Base-by-base conservation (phyloP, 1,140 invertebrate genomes). In the Aphis gossypii region DNA sequence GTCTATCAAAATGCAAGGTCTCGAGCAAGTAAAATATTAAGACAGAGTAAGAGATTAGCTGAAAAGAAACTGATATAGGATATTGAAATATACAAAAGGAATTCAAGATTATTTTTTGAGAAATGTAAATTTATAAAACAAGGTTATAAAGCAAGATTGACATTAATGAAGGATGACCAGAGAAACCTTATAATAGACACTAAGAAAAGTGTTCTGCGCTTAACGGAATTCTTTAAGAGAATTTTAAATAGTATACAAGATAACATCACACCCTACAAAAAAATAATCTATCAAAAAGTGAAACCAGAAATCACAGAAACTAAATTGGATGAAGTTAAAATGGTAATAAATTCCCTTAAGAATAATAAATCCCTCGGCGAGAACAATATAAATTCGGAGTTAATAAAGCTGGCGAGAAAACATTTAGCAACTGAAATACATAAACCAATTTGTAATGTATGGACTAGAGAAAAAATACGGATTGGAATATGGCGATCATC, bases 11-110 rank as follows among this genome's bases (percentile, higher is more conserved):
- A 56, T 35, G 35, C 88, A 56, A 90, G 88, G 35, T 41, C 20
- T 51, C 54, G 56, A 56, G 44, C 88, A 51, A 56, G 88, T 89
- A 89, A 89, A 89, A 89, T 89, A 89, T 89, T 89, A 35, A 51
- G 48, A 54, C 87, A 89, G 48, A 89, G 14, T 90, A 90, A 90
- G 20, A 56, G 35, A 90, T 54, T 56, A 89, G 23, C n/a, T 1
- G 30, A 90, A 90, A 90, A 90, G 35, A 90, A 90, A 56, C 21
- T 56, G 5, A 88, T 44, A 23, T 4, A 84, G 20, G 38, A 84
- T 23, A 84, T 88, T 5, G 86, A 88, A 88, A 48, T 51, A 88
- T 88, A 18, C 86, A 88, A 88, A 51, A 88, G 25, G 11, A 48
- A 87, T 46, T 44, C 84, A 1, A 51, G 30, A 88, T 88, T 88